phyloP scores from a whole-genome alignment of 2,797 vertebrate species.

The Meda fulgida region DNA sequence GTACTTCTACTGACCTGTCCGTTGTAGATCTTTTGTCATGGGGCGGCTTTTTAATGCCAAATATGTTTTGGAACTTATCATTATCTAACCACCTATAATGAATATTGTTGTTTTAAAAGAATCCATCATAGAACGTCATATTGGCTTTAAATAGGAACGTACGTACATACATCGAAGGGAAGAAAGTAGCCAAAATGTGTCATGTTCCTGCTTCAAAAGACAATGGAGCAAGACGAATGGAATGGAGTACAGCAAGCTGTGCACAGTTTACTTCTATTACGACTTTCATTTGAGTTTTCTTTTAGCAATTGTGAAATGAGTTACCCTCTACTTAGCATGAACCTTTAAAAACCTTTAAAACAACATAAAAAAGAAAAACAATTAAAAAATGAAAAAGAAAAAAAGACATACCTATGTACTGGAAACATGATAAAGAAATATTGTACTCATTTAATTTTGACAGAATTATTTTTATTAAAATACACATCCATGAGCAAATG shows the following conservation, averaged over 20 bases:
- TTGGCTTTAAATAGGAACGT: slow-evolving; percentile 54
- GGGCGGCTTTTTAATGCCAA: slow-evolving; percentile 49
- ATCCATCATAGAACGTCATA: slow-evolving; percentile 55
- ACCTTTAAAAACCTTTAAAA: slow-evolving; percentile 85
- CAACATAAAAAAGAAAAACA: slow-evolving; percentile 75
- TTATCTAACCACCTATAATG: slow-evolving; percentile 62
- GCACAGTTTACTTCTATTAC: slow-evolving; percentile 82
- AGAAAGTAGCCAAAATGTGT: slow-evolving; percentile 45
- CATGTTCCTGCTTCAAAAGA: slow-evolving; percentile 45
- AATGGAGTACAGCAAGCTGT: slow-evolving; percentile 74
- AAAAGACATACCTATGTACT: slow-evolving; percentile 85
- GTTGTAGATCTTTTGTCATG: slow-evolving; percentile 44
- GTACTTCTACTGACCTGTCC: slow-evolving; percentile 45
- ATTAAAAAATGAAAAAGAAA: slow-evolving; percentile 69
- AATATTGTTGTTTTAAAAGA: slow-evolving; percentile 64
- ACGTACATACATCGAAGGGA: slow-evolving; percentile 49
- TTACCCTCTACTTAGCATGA: slow-evolving; percentile 93
- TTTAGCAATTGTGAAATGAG: slow-evolving; percentile 89
- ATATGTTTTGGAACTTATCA: slow-evolving; percentile 51
- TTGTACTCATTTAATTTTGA: slow-evolving; percentile 98
- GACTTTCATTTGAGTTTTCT: slow-evolving; percentile 84
- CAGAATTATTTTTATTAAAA: slow-evolving; percentile 99
- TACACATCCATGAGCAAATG: slow-evolving; percentile 91
- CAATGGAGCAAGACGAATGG: slow-evolving; percentile 56
- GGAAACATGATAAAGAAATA: slow-evolving; percentile 92